Percentiles rank a stretch among this genome's conserved stretches.
These are phyloP conservation scores for Lutjanus erythropterus DNA, from an alignment of 2,113 vertebrate genomes.

Conservation along the genomic window DNA sequence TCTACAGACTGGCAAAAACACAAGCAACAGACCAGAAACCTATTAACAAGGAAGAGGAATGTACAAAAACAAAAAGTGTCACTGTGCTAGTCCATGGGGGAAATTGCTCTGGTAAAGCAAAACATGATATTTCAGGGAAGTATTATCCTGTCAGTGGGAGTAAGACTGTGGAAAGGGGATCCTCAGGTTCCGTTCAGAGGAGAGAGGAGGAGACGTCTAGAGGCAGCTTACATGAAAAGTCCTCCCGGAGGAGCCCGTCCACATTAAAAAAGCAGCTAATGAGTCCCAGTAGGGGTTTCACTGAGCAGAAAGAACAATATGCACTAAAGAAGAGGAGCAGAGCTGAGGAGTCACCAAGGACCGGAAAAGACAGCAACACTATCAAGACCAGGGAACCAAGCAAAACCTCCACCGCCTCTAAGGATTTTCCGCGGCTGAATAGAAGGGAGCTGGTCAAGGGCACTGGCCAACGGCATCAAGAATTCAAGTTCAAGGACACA, in stretches of 20 bases:
- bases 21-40: conserved; percentile 40
- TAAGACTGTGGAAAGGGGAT: conserved; percentile 8
- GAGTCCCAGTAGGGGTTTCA: conserved; percentile 27
- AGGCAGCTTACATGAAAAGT: conserved; percentile 8
- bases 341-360: conserved; percentile 1
- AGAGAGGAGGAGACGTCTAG: conserved; percentile 27
- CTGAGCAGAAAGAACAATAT: conserved; percentile 31
- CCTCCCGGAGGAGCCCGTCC: conserved; percentile 7
- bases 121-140: conserved; percentile 20
- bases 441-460: conserved; percentile 10
- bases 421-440: conserved; percentile 11
- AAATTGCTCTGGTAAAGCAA: conserved; percentile 27
- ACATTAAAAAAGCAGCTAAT: conserved; percentile 20
- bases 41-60: conserved; percentile 15
- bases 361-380: conserved; percentile 5
- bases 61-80: conserved; percentile 12
- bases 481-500: conserved; percentile 12
- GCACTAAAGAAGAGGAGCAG: background rate
- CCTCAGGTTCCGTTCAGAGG: conserved; percentile 26
- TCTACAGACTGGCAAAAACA: conserved; percentile 46
- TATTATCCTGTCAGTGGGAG: background rate
- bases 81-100: background rate
- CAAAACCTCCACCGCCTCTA: background rate
- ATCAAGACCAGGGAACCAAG: conserved; percentile 5
- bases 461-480: background rate